Base-by-base conservation (phyloP, 92 coral and sea anemone genomes). In the Zoanthus gigantus region DNA sequence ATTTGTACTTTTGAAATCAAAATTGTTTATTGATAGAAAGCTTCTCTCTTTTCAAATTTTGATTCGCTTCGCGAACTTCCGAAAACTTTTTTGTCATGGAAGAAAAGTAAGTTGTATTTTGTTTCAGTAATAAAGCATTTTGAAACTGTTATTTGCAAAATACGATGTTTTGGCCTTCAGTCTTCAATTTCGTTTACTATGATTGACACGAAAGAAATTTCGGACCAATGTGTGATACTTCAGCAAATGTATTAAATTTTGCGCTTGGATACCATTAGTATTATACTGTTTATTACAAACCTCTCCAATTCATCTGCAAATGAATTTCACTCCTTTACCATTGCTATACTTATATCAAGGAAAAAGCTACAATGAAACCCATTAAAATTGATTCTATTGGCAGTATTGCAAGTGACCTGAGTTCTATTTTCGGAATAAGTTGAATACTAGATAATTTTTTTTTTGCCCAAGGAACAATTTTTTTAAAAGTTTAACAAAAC, bases 371-470 rank as follows among this genome's bases (percentile, higher is more conserved):
- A 65, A 46, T 28, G 8, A 34, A 79, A 46, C 12, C 29, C 46
- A 80, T 80, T 63, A 80, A 63, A 80, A 80, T 66, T 81, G 60
- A 81, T 81, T 80, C 85, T 80, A 63, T 67, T 80, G 42, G 61
- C 56, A 80, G 10, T 80, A 63, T 67, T 80, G 42, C 61, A 56
- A 80, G n/a, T 65, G 74, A 31, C 12, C 69, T 46, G 57, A 17
- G 3, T 42, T 79, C 37, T 0, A 18, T 80, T 80, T 18, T 0
- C 81, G 2, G 56, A 80, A 42, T 45, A 18, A 66, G 9, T 48
- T 50, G 53, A 81, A 46, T 71, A 18, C 17, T 65, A 60, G 1
- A 16, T 44, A 31, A 23, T 23, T 2, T 11, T 65, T 53, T 12
- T 81, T 63, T 65, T 2, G 42, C 18, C 75, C 28, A 73, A 37